Evolutionary conservation across 2,888 invertebrate genomes (phyloP), one percentile per base, ranked within the genome.

Genomic region (Pantelozetes paolii): DNA sequence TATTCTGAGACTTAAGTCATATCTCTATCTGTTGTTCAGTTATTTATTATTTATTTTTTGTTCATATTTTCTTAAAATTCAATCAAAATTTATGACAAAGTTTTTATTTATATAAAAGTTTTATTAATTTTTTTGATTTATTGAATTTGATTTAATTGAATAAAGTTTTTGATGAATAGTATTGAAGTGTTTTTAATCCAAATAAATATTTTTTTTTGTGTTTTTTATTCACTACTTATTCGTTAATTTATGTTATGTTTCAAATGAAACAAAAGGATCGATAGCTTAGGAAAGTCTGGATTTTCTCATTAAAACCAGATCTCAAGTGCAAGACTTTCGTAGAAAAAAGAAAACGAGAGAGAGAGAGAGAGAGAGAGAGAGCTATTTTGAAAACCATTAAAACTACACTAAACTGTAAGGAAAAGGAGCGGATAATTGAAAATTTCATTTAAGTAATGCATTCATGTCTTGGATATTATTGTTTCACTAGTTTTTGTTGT

Each of bases 241-340:
- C 6, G 11, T 36, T 36, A 36, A 36, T 11, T 8, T 11, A 36
- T 36, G 11, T 36, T 8, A 36, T 11, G 36, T 8, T 36, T 36
- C 5, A 36, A 36, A 36, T 36, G 11, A 36, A 36, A 36, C 36
- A 36, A 36, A 36, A 36, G 9, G 18, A 45, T 45, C 45, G 45
- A 45, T 45, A 45, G 45, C 11, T 15, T 18, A 28, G 57, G 23
- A 57, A 23, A 9, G 15, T 26, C 28, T 57, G 57, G 57, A 23
- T 57, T 57, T 57, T 57, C 57, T 57, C 57, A 57, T 57, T 57
- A 57, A 26, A 57, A 57, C 57, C 57, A 57, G 57, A 57, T 57
- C 23, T 57, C 45, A 45, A 13, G n/a, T n/a, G n/a, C n/a, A n/a
- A n/a, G n/a, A n/a, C 18, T 45, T 45, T 45, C 2, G 45, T 15